phyloP scores from a whole-genome alignment of 2,797 vertebrate genomes.

The Rhodeus uyekii region DNA sequence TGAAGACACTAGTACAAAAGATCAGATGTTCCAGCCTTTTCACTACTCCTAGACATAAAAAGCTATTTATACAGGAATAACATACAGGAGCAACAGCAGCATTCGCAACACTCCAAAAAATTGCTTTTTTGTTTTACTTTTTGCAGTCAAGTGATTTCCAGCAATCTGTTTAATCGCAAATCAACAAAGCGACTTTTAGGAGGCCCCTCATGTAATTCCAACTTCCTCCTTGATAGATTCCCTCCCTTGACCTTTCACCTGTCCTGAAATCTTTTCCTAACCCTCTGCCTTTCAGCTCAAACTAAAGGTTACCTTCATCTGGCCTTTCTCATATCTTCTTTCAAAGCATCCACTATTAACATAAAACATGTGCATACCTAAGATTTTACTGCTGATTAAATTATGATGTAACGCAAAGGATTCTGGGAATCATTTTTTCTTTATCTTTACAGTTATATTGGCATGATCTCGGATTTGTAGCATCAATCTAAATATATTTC shows the following conservation, averaged over 20 bases:
- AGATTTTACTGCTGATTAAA: conserved; percentile 59
- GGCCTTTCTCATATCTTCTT: conserved; percentile 48
- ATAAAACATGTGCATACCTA: conserved; percentile 48
- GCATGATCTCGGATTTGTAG: not conserved
- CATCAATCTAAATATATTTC: not conserved
- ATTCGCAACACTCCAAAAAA: no score
- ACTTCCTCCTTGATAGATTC: conserved; percentile 39
- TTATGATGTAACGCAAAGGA: conserved; percentile 43
- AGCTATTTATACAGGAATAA: not conserved
- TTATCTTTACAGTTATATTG: not conserved
- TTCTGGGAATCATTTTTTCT: not conserved
- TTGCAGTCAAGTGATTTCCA: not conserved
- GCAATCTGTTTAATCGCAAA: conserved; percentile 43
- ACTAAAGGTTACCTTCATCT: conserved; percentile 42
- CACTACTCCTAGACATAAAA: not conserved
- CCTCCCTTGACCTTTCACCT: conserved; percentile 48
- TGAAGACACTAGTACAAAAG: not conserved
- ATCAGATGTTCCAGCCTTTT: not conserved
- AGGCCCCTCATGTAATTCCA: conserved; percentile 16
- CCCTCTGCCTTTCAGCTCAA: conserved; percentile 38
- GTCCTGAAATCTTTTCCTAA: conserved; percentile 47
- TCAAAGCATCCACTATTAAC: conserved; percentile 62
- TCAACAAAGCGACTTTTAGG: conserved; percentile 7
- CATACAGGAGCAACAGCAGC: not conserved
- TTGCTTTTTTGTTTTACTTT: not conserved